Conservation (phyloP, 2,797 vertebrate genomes). For the Schizopygopsis malacanthus region DNA sequence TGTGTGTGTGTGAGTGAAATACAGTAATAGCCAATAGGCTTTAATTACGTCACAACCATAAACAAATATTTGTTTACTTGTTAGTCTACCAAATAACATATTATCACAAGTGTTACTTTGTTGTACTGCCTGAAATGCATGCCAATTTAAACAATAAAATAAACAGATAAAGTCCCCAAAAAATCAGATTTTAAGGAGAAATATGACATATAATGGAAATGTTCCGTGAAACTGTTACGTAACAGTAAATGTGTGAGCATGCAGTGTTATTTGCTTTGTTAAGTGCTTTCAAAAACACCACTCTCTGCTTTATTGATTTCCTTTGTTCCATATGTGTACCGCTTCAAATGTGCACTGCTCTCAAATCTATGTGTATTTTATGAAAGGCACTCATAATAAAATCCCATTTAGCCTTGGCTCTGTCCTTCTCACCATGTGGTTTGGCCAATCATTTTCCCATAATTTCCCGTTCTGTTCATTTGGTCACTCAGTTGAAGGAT, state of each 20-base stretch:
- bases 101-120: too few species aligned
- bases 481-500: background rate
- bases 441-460: slow-evolving; percentile 47
- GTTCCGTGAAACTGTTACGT: background rate
- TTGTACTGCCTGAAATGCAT: too few species aligned
- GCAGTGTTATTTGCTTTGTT: background rate
- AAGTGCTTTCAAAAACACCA: slow-evolving; percentile 27
- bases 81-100: too few species aligned
- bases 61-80: background rate
- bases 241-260: background rate
- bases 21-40: background rate
- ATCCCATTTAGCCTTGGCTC: slow-evolving; percentile 45
- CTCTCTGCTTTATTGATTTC: background rate
- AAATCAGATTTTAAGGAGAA: background rate
- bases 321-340: background rate
- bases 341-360: slow-evolving; percentile 11
- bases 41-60: background rate
- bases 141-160: background rate
- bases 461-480: slow-evolving; percentile 19
- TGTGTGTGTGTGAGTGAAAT: too few species aligned
- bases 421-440: slow-evolving; percentile 48
- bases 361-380: slow-evolving; percentile 39
- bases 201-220: background rate
- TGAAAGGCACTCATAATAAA: slow-evolving; percentile 51
- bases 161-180: background rate